These are phyloP conservation scores for Sinocyclocheilus anshuiensis DNA, from an alignment of 2,113 vertebrate genomes.

Conservation along the genomic window DNA sequence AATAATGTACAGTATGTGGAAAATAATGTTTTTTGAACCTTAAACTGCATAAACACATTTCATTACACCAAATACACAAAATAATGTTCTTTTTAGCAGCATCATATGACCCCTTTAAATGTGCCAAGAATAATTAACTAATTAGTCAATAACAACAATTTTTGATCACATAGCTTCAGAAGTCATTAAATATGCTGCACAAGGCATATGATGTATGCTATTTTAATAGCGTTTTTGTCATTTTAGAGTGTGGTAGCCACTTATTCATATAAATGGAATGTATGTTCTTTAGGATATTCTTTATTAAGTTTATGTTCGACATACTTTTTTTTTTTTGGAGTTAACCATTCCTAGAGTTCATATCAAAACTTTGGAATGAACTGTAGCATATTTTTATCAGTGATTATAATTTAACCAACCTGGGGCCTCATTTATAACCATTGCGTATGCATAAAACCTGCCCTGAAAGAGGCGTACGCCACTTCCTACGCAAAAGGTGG, in stretches of 20 bases:
- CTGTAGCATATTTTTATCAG: not conserved
- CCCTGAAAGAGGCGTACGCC: too few species aligned
- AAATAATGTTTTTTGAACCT: too few species aligned
- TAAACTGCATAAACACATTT: too few species aligned
- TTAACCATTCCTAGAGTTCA: not conserved
- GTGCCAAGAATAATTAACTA: not conserved
- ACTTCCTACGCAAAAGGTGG: too few species aligned
- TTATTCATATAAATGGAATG: not conserved
- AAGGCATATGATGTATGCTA: too few species aligned
- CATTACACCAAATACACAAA: too few species aligned
- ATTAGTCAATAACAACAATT: not conserved
- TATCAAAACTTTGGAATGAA: not conserved
- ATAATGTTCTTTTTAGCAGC: too few species aligned
- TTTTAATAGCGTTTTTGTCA: too few species aligned
- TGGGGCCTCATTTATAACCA: too few species aligned
- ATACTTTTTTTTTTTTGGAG: not conserved
- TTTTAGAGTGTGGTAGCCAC: not conserved
- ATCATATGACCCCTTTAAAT: too few species aligned
- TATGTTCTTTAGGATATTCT: not conserved
- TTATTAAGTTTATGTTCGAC: not conserved
- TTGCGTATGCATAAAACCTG: too few species aligned
- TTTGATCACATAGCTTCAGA: not conserved
- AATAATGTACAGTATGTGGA: too few species aligned
- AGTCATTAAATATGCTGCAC: not conserved
- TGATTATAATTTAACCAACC: not conserved